These are phyloP conservation scores for Melanotus villosus DNA, from an alignment of 2,888 invertebrate genomes.

Conservation along the genomic window DNA sequence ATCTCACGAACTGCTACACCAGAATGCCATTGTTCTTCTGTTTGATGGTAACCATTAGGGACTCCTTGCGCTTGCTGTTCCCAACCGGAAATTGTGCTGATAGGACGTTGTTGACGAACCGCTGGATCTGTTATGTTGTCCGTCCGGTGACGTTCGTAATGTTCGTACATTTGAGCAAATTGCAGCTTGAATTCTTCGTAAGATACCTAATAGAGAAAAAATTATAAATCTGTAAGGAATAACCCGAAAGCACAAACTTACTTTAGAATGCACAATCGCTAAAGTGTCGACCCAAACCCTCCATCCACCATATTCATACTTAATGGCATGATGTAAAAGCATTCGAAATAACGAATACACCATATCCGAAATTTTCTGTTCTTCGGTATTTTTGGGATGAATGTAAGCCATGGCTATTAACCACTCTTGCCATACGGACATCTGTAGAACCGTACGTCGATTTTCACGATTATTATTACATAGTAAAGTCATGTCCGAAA, in stretches of 20 bases:
- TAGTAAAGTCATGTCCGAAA: constrained; percentile 98
- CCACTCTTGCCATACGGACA: constrained; percentile 99
- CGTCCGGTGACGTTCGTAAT: constrained; percentile 93
- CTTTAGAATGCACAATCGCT: constrained; percentile 99
- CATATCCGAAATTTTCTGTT: constrained; percentile 97
- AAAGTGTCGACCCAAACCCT: constrained; percentile 99
- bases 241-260: constrained; percentile 67
- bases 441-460: constrained; percentile 95
- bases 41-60: constrained; percentile 62
- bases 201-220: constrained; percentile 78
- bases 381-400: constrained; percentile 94
- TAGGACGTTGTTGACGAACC: constrained; percentile 92
- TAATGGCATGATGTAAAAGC: constrained; percentile 98
- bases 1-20: constrained; percentile 59
- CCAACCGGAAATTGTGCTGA: constrained; percentile 97
- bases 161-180: constrained; percentile 97
- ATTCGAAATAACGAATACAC: constrained; percentile 98
- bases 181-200: constrained; percentile 98
- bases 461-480: constrained; percentile 99
- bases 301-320: constrained; percentile 99
- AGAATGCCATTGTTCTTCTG: constrained; percentile 62
- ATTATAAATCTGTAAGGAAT: neutral
- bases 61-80: constrained; percentile 75
- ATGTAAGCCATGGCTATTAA: constrained; percentile 98
- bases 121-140: constrained; percentile 97